A percentile compares a stretch with the other conserved stretches of the same genome.
These are phyloP conservation scores for Latheticus oryzae DNA, from an alignment of 2,888 invertebrate species.

Conservation along the genomic window DNA sequence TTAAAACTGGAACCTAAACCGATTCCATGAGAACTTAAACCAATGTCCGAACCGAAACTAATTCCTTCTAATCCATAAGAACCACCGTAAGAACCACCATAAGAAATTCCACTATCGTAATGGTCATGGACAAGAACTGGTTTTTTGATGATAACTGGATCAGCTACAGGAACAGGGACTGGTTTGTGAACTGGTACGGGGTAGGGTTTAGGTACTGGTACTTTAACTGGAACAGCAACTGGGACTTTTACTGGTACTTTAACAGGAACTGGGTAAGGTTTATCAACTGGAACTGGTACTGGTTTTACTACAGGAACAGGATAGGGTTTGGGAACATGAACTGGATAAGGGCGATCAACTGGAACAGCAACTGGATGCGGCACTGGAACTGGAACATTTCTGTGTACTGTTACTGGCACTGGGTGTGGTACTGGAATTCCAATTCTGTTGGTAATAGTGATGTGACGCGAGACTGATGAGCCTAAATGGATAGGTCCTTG, in stretches of 20 bases:
- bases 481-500: slow-evolving; percentile 52
- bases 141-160: slow-evolving; percentile 53
- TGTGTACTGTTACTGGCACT: slow-evolving; percentile 67
- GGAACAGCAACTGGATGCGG: slow-evolving; percentile 65
- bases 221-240: slow-evolving; percentile 59
- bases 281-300: slow-evolving; percentile 69
- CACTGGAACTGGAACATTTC: slow-evolving; percentile 66
- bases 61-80: slow-evolving; percentile 9
- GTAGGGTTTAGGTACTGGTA: slow-evolving; percentile 64
- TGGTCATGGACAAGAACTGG: slow-evolving; percentile 45
- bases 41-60: neutral
- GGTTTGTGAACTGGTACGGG: slow-evolving; percentile 63
- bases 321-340: slow-evolving; percentile 66
- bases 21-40: slow-evolving; percentile 21
- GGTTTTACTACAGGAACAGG: slow-evolving; percentile 68
- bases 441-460: slow-evolving; percentile 66
- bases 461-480: slow-evolving; percentile 56
- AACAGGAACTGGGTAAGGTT: slow-evolving; percentile 63
- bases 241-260: slow-evolving; percentile 64
- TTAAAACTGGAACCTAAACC: slow-evolving; percentile 22
- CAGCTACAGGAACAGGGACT: slow-evolving; percentile 44
- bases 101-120: slow-evolving; percentile 28
- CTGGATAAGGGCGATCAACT: slow-evolving; percentile 66
- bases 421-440: slow-evolving; percentile 69
- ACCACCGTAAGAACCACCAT: slow-evolving; percentile 13